Evolutionary conservation across 1,140 invertebrate species (phyloP).

Genomic region (Rhopalosiphum maidis): DNA sequence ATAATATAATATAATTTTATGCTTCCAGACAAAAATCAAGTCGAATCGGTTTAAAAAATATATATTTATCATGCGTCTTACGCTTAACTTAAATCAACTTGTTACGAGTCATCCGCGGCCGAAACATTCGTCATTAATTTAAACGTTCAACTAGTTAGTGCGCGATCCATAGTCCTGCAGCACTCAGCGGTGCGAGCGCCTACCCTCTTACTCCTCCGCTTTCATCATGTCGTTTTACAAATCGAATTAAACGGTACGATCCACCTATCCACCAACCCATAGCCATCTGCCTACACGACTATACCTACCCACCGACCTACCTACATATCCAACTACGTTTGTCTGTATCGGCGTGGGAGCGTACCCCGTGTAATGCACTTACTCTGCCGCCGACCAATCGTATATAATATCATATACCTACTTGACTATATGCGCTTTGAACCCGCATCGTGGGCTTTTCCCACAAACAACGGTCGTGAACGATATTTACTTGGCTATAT

Average conservation of each 20-base stretch:
- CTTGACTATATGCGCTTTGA: not conserved
- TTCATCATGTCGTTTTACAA: not conserved
- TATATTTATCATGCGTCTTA: not conserved
- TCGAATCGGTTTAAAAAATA: not conserved
- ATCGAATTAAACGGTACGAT: not conserved
- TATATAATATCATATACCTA: not conserved
- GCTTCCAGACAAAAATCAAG: not conserved
- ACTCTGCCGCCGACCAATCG: not conserved
- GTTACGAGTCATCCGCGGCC: not conserved
- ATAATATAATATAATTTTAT: not conserved
- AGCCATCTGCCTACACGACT: too few species aligned
- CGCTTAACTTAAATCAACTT: not conserved
- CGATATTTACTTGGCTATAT: not conserved
- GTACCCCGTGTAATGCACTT: not conserved
- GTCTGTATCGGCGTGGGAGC: not conserved
- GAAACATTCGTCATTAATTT: not conserved
- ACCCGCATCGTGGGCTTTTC: not conserved
- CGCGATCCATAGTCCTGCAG: not conserved
- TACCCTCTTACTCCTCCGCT: not conserved
- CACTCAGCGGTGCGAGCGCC: not conserved
- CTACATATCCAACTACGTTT: not conserved
- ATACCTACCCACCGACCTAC: too few species aligned
- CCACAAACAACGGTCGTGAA: not conserved
- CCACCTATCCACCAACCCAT: not conserved
- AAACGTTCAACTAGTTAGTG: not conserved